Base-by-base conservation (phyloP, 2,113 vertebrate species). In the Cisticola juncidis region DNA sequence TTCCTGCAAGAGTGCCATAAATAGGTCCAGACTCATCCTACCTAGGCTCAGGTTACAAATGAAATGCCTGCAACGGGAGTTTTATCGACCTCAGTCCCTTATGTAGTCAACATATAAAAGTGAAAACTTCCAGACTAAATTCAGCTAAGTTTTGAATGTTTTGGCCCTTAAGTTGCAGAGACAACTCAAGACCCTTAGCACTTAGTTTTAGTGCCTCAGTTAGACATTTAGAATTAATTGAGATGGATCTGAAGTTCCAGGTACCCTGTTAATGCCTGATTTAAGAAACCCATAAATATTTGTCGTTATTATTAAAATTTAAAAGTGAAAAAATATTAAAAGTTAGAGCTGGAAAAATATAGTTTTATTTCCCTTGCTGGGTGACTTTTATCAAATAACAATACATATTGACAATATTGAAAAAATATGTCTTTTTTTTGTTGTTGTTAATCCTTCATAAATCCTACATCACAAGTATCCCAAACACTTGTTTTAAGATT, bases 341-440 rank as follows among this genome's bases (percentile, higher is more conserved):
- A 66, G 0, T 21, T 47, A 48, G 11, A 51, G 3, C 2, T 54
- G 10, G 6, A 62, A 53, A 14, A 78, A 71, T 36, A 28, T 11
- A 4, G 9, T 50, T 42, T 69, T 60, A 48, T 64, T 81, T 4
- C 7, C 3, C 3, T 70, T 48, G 2, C 1, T 38, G 2, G 14
- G 3, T 44, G 15, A 5, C 5, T 79, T 71, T 85, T 72, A 19
- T 38, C 2, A 36, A n/a, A 9, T 24, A n/a, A 3, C 21, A 76
- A 22, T 29, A 33, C 1, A 0, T n/a, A 38, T 4, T 44, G 12
- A 82, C 81, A 92, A 58, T 31, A 35, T 0, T 21, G 29, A 77
- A 86, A 58, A 64, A 31, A 22, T 0, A 35, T 2, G 0, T 9
- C 6, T 38, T 0, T 38, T 0, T 19, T 64, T 86, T 53, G 38